Conservation (phyloP, 2,113 vertebrate species). For the Odocoileus virginianus region DNA sequence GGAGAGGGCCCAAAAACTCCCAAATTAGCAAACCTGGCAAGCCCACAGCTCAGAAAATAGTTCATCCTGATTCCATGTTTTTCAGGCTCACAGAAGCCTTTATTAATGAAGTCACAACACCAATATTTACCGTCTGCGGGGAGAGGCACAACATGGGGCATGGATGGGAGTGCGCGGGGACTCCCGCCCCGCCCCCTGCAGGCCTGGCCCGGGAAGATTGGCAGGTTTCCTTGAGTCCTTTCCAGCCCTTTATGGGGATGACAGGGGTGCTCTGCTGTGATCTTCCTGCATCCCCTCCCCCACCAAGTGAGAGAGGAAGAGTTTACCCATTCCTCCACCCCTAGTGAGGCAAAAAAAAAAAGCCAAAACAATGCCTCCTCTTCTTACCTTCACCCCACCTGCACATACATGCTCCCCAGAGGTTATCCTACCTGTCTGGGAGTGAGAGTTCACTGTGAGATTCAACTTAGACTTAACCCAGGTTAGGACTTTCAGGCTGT, state of each 20-base stretch:
- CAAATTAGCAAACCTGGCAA: constrained; percentile 80
- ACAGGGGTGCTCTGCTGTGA: constrained; percentile 39
- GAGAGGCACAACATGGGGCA: constrained; percentile 74
- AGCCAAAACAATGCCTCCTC: background rate
- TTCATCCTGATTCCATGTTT: constrained; percentile 78
- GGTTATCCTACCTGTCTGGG: background rate
- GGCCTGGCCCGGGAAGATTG: constrained; percentile 57
- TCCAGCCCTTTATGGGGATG: constrained; percentile 46
- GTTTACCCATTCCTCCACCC: background rate
- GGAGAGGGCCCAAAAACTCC: constrained; percentile 77
- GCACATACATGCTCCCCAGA: background rate
- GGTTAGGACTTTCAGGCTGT: background rate
- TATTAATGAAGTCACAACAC: constrained; percentile 80
- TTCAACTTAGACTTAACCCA: background rate
- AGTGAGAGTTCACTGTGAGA: background rate
- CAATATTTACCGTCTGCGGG: constrained; percentile 77
- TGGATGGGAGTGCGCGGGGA: constrained; percentile 42
- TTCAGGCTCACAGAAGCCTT: constrained; percentile 78
- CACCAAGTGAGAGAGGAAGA: background rate
- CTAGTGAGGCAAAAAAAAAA: background rate
- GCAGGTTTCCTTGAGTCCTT: constrained; percentile 50
- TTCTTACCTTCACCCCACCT: background rate
- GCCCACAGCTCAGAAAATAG: constrained; percentile 77
- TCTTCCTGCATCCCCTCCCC: background rate
- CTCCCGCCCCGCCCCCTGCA: constrained; percentile 42